These are phyloP conservation scores for Anthoscopus minutus DNA, from an alignment of 2,113 vertebrate species.

Conservation along the genomic window DNA sequence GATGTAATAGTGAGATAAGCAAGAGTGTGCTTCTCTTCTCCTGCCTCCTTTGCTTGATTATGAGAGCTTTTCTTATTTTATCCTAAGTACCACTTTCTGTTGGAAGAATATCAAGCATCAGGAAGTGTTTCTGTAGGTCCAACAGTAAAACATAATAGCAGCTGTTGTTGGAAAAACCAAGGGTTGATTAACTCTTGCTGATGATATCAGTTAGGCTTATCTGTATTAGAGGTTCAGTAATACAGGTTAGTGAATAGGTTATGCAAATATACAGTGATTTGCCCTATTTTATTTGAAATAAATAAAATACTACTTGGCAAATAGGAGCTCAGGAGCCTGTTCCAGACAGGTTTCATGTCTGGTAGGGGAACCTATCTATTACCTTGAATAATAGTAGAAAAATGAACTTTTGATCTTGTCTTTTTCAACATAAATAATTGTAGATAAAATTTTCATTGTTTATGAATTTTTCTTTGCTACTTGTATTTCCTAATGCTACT, in stretches of 20 bases:
- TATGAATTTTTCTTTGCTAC: background rate
- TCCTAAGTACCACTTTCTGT: background rate
- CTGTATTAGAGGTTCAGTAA: background rate
- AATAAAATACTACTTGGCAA: background rate
- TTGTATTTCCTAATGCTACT: background rate
- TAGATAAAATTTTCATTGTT: background rate
- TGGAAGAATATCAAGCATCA: background rate
- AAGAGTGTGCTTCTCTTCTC: background rate
- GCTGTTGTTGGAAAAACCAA: background rate
- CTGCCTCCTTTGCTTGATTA: background rate
- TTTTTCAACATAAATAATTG: background rate
- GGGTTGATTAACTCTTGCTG: background rate
- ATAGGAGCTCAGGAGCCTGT: background rate
- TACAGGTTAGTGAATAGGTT: background rate
- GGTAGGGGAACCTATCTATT: background rate
- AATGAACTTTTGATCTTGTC: background rate
- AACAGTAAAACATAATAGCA: background rate
- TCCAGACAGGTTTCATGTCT: background rate
- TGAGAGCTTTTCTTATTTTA: background rate
- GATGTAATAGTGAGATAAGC: background rate
- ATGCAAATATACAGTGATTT: background rate
- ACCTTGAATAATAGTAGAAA: background rate
- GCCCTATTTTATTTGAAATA: background rate
- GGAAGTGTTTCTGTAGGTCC: background rate
- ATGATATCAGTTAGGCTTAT: background rate